Evolutionary conservation across 2,888 invertebrate species (phyloP).

Genomic region (Eupsilia transversa): DNA sequence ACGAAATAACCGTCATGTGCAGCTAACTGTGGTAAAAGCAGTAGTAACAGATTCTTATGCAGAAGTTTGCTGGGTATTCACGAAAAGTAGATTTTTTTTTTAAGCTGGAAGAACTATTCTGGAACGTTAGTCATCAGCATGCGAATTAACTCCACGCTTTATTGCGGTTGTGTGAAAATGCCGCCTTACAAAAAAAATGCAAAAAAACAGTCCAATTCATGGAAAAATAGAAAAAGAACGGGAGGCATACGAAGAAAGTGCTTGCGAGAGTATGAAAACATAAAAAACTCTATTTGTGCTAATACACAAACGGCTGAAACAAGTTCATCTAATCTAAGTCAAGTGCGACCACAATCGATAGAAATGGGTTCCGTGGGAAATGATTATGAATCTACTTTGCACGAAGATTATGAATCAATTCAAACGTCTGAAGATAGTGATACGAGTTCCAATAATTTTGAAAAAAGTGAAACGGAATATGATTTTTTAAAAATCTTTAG

Average conservation of each 20-base stretch:
- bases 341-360: not conserved
- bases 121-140: conserved; percentile 3
- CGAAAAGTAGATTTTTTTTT: not conserved
- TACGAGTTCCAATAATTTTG: not conserved
- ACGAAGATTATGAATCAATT: not conserved
- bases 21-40: conserved; percentile 4
- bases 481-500: not conserved
- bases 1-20: conserved; percentile 9
- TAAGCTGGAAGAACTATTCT: conserved; percentile 5
- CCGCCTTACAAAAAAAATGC: not conserved
- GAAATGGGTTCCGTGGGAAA: not conserved
- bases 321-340: not conserved
- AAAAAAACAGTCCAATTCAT: not conserved
- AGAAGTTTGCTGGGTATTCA: conserved; percentile 6
- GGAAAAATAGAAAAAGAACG: conserved; percentile 3
- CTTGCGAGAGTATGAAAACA: not conserved
- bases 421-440: not conserved
- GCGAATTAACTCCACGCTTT: too few relatives aligned
- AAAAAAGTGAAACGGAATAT: not conserved
- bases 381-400: not conserved
- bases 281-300: not conserved
- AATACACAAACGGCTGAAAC: not conserved
- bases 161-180: too few relatives aligned
- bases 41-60: conserved; percentile 8
- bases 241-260: conserved; percentile 4